Base-by-base conservation (phyloP, 2,113 vertebrate genomes). In the Albula glossodonta region DNA sequence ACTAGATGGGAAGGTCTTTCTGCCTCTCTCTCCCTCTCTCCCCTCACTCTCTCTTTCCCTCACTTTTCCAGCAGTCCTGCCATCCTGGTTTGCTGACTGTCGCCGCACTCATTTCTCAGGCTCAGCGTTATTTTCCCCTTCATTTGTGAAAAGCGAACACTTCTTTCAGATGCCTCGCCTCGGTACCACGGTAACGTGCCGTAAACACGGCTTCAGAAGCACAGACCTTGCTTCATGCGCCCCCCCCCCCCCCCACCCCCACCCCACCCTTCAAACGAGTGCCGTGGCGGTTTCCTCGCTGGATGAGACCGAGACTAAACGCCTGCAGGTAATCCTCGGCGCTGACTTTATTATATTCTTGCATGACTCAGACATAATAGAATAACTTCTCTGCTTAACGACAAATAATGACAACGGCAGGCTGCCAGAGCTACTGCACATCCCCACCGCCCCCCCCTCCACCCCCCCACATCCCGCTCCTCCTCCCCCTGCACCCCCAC, bases 311-410 rank as follows among this genome's bases (percentile, higher is more conserved):
- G 2, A 2, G n/a, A 5, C 22, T 8, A 63, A 83, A 60, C 51
- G n/a, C 31, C 51, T 48, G 48, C 41, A 5, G 81, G 25, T 81
- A 51, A 52, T 9, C 50, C 2, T 48, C 8, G 52, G 11, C 63
- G 19, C 57, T 85, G 60, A 80, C 31, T 77, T 83, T 80, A 51
- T 56, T 80, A 51, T 63, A 53, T 49, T 82, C 53, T 22, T 48
- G 85, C 51, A 25, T 78, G 87, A 81, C 80, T 82, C 57, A 17
- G 57, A 83, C 17, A 57, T 41, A 83, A 83, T 63, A 56, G 56
- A 83, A 63, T 63, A 41, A 63, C 81, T 83, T 83, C 57, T 41
- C 53, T 9, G 25, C 56, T 31, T 60, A 63, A 63, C 17, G 19
- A 48, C 81, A 60, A 63, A 51, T 63, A 83, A 83, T 48, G 81